These are phyloP conservation scores for Perithous albicinctus DNA, from an alignment of 2,888 invertebrate genomes.

Conservation along the genomic window DNA sequence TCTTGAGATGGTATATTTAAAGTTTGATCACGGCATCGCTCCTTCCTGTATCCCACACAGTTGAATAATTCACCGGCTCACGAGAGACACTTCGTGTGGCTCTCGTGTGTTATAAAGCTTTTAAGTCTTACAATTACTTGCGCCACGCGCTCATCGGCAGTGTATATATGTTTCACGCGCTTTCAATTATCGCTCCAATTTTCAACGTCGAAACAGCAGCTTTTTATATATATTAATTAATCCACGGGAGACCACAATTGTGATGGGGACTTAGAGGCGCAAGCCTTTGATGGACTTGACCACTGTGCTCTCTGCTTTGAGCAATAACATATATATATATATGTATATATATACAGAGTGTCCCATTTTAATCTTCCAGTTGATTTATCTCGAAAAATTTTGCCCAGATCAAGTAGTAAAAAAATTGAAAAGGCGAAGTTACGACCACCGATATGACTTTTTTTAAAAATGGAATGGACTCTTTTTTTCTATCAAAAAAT, in stretches of 20 bases:
- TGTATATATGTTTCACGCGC: constrained; percentile 64
- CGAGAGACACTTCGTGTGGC: constrained; percentile 6
- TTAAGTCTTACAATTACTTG: constrained; percentile 57
- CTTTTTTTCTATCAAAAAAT: no score
- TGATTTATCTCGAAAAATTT: no score
- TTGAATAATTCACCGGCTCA: constrained; percentile 21
- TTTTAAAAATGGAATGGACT: no score
- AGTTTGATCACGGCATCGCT: constrained; percentile 18
- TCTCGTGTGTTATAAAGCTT: constrained; percentile 24
- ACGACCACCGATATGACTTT: no score
- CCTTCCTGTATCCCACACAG: constrained; percentile 25
- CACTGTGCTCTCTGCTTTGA: neutral
- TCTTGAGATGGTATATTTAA: constrained; percentile 16
- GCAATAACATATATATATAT: no score
- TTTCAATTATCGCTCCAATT: constrained; percentile 61
- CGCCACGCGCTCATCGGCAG: constrained; percentile 46
- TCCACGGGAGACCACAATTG: constrained; percentile 2
- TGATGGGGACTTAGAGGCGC: constrained; percentile 13
- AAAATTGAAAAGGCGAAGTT: no score
- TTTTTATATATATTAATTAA: constrained; percentile 28
- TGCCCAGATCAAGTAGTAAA: no score
- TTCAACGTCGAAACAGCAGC: constrained; percentile 44
- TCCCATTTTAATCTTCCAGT: no score
- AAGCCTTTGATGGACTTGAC: constrained; percentile 24
- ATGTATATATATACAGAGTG: no score